Conservation (phyloP, 2,113 vertebrate species). For the Phycodurus eques region DNA sequence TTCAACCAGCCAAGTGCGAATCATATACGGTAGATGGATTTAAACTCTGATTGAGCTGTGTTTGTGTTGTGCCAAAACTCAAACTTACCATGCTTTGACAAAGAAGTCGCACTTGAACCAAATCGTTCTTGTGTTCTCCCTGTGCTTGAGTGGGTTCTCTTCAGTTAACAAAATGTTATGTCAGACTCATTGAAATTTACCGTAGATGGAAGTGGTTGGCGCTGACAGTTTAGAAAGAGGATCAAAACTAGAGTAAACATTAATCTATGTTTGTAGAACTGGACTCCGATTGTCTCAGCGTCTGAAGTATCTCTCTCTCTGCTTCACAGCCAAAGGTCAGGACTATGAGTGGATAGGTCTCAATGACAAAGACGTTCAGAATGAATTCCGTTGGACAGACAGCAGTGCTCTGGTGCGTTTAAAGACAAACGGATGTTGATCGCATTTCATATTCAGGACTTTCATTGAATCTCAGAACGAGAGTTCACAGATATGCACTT, state of each 20-base stretch:
- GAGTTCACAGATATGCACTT: neutral
- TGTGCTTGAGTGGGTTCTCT: neutral
- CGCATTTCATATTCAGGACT: neutral
- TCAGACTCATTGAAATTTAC: too few relatives aligned
- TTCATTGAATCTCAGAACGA: neutral
- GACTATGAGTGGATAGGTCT: constrained; percentile 97
- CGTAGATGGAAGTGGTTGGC: too few relatives aligned
- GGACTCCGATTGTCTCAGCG: neutral
- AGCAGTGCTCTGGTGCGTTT: constrained; percentile 83
- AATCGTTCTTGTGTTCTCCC: too few relatives aligned
- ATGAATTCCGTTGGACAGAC: constrained; percentile 92
- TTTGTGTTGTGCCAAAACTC: too few relatives aligned
- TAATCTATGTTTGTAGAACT: neutral
- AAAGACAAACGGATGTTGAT: neutral
- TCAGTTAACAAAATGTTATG: neutral
- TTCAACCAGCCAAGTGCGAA: too few relatives aligned
- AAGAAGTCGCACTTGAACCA: too few relatives aligned
- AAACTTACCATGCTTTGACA: too few relatives aligned
- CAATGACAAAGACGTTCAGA: constrained; percentile 85
- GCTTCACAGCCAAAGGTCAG: constrained; percentile 77
- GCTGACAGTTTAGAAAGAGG: too few relatives aligned
- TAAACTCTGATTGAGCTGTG: too few relatives aligned
- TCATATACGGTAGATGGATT: too few relatives aligned
- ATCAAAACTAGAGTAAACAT: neutral
- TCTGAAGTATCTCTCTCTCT: constrained; percentile 1